Evolutionary conservation across 1,140 invertebrate species (phyloP).

Genomic region (Megathymus violae): DNA sequence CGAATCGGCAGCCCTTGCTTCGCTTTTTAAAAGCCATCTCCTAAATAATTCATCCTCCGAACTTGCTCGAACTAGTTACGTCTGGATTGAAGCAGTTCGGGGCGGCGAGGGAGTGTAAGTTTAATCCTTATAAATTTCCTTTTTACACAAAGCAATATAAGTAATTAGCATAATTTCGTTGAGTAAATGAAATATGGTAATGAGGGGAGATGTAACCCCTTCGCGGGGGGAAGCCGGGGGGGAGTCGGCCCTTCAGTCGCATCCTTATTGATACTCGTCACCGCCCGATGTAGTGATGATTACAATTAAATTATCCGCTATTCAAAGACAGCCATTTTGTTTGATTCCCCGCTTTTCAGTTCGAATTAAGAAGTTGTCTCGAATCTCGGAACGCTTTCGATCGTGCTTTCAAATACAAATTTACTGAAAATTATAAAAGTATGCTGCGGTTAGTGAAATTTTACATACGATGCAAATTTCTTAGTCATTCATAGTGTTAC

Average conservation of each 20-base stretch:
- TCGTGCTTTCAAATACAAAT: neutral
- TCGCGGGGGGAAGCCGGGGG: conserved; percentile 57
- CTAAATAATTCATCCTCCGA: conserved; percentile 77
- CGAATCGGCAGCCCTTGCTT: conserved; percentile 65
- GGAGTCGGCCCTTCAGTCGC: conserved; percentile 67
- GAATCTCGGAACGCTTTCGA: neutral
- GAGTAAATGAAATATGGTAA: conserved; percentile 84
- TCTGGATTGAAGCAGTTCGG: conserved; percentile 57
- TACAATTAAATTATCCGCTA: conserved; percentile 79
- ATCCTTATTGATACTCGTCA: conserved; percentile 79
- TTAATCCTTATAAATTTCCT: conserved; percentile 84
- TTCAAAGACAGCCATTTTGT: conserved; percentile 67
- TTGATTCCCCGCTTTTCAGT: conserved; percentile 52
- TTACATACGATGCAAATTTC: neutral
- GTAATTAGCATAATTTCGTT: conserved; percentile 84
- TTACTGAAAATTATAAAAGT: neutral
- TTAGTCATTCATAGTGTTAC: neutral
- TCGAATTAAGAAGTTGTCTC: conserved; percentile 16
- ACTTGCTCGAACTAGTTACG: conserved; percentile 66
- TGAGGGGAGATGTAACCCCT: conserved; percentile 74
- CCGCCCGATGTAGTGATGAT: conserved; percentile 78
- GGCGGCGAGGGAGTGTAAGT: conserved; percentile 69
- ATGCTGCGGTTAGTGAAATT: neutral
- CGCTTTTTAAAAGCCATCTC: conserved; percentile 65
- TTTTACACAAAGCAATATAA: conserved; percentile 84